A percentile compares a stretch with the other conserved stretches of the same genome.
Evolutionary conservation across 2,113 vertebrate species (phyloP).

Genomic region (Mus spicilegus): DNA sequence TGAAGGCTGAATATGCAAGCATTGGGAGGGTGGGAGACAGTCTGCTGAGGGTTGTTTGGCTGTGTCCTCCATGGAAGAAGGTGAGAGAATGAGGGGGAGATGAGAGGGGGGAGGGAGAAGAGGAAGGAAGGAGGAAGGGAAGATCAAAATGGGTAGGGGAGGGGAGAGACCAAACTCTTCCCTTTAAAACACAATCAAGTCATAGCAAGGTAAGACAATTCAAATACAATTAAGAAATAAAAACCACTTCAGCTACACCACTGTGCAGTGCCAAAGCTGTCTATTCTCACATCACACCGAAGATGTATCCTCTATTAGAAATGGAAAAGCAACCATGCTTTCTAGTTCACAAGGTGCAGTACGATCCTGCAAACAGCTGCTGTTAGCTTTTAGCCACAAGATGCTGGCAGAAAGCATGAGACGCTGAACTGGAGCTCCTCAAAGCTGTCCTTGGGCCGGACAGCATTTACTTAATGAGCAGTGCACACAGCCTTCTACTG

Average conservation of each 20-base stretch:
- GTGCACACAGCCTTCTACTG: not conserved
- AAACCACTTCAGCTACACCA: not conserved
- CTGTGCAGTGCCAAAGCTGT: not conserved
- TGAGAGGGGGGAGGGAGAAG: too few relatives aligned
- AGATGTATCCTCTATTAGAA: not conserved
- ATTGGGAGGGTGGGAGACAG: too few relatives aligned
- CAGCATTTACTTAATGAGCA: not conserved
- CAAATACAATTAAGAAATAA: not conserved
- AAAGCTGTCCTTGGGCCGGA: not conserved
- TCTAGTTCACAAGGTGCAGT: not conserved
- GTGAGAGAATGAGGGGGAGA: not conserved
- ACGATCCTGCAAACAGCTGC: not conserved
- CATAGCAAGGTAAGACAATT: not conserved
- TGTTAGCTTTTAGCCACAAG: not conserved
- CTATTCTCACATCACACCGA: not conserved
- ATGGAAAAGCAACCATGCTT: not conserved
- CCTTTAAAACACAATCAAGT: not conserved
- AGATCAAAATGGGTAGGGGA: fast-evolving
- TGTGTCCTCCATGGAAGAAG: not conserved
- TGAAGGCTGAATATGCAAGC: not conserved
- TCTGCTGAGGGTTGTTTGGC: not conserved
- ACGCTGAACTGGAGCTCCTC: not conserved
- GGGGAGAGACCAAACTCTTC: not conserved
- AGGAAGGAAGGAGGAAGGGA: too few relatives aligned
- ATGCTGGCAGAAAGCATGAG: not conserved